Evolutionary conservation across 2,113 vertebrate species (phyloP).

Genomic region (Pan troglodytes): NHGRI_mPanTro3-v2.1_pri NC_072413.2:22461001-22461500

Average conservation of each 20-base stretch:
- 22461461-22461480: neutral
- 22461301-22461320: neutral
- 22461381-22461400: neutral
- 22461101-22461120: neutral
- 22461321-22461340: neutral
- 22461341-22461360: too few relatives aligned
- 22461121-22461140: neutral
- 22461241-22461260: neutral
- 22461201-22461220: too few relatives aligned
- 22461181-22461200: neutral
- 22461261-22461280: neutral
- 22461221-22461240: neutral
- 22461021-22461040: neutral
- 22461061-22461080: neutral
- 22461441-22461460: neutral
- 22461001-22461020: neutral
- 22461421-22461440: neutral
- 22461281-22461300: neutral
- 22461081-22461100: neutral
- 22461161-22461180: fast-evolving
- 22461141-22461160: neutral
- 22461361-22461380: neutral
- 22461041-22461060: neutral
- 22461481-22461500: neutral
- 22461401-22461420: neutral